Conservation (phyloP, 2,113 vertebrate species). For the Dolichallabes microphthalmus region DNA sequence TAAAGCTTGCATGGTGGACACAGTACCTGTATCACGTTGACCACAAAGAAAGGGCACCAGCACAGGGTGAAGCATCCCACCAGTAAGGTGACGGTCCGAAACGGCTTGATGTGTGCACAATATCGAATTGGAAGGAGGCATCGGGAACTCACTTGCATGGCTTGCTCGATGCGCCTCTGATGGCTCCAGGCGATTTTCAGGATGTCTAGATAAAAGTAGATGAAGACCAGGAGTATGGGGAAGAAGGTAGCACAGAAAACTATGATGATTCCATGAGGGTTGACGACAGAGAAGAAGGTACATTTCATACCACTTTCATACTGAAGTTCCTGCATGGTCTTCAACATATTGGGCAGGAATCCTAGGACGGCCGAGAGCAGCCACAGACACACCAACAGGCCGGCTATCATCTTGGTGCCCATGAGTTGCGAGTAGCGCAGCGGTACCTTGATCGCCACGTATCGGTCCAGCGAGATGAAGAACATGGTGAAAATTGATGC, state of each 20-base stretch:
- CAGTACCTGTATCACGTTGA: constrained; percentile 73
- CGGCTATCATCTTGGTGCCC: constrained; percentile 58
- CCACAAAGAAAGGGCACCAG: constrained; percentile 86
- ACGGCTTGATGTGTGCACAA: constrained; percentile 79
- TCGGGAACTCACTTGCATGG: constrained; percentile 63
- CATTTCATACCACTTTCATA: constrained; percentile 62
- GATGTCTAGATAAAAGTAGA: constrained; percentile 90
- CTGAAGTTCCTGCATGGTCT: constrained; percentile 66
- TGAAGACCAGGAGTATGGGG: constrained; percentile 76
- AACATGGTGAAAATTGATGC: constrained; percentile 88
- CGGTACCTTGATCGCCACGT: constrained; percentile 85
- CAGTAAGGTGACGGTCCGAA: constrained; percentile 80
- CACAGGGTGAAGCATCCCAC: constrained; percentile 82
- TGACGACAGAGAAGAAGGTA: constrained; percentile 80
- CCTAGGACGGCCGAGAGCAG: constrained; percentile 72
- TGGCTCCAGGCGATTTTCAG: constrained; percentile 83
- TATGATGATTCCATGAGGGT: constrained; percentile 73
- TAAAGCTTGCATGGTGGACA: constrained; percentile 75
- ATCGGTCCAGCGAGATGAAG: constrained; percentile 84
- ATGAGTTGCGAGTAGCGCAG: constrained; percentile 78
- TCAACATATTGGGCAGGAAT: constrained; percentile 77
- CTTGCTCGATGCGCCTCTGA: constrained; percentile 77
- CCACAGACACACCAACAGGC: constrained; percentile 75
- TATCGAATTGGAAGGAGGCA: constrained; percentile 47
- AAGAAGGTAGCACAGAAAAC: constrained; percentile 81